A percentile compares a stretch with the other conserved stretches of the same genome.
Evolutionary conservation across 2,888 invertebrate genomes (phyloP).

Genomic region (Lasioglossum morio): DNA sequence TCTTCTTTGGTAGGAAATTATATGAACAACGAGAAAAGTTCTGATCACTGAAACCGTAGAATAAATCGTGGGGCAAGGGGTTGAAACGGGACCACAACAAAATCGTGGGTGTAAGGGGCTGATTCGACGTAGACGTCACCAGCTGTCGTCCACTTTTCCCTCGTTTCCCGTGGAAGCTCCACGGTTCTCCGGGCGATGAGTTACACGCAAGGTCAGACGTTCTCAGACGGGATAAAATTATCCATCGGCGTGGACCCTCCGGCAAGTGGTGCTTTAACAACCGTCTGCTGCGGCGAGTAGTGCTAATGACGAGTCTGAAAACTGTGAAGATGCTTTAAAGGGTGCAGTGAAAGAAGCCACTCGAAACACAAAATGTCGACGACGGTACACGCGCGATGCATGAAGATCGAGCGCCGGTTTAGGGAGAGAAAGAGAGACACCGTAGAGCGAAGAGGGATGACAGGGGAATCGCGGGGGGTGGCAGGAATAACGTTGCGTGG

Average conservation of each 20-base stretch:
- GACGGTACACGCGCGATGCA: slow-evolving; percentile 41
- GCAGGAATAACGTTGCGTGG: slow-evolving; percentile 45
- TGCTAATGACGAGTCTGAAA: slow-evolving; percentile 69
- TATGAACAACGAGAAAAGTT: too few species aligned
- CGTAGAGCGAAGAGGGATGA: rapidly evolving
- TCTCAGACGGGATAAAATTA: slow-evolving; percentile 53
- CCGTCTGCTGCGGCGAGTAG: slow-evolving; percentile 66
- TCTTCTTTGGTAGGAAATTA: too few species aligned
- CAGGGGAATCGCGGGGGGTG: background rate
- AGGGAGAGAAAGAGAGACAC: background rate
- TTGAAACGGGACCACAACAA: too few species aligned
- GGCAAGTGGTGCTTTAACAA: slow-evolving; percentile 56
- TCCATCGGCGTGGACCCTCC: slow-evolving; percentile 50
- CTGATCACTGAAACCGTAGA: too few species aligned
- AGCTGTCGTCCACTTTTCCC: background rate
- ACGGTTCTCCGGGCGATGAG: background rate
- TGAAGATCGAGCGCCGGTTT: slow-evolving; percentile 32
- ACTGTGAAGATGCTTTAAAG: slow-evolving; percentile 67
- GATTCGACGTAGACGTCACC: background rate
- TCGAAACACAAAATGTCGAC: slow-evolving; percentile 53
- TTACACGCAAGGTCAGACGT: slow-evolving; percentile 47
- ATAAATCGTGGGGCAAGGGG: too few species aligned
- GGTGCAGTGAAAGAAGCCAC: slow-evolving; percentile 54
- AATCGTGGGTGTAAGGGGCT: background rate
- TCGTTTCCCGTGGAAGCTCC: background rate